phyloP scores from a whole-genome alignment of 2,113 vertebrate genomes.

The Amblyornis subalaris region DNA sequence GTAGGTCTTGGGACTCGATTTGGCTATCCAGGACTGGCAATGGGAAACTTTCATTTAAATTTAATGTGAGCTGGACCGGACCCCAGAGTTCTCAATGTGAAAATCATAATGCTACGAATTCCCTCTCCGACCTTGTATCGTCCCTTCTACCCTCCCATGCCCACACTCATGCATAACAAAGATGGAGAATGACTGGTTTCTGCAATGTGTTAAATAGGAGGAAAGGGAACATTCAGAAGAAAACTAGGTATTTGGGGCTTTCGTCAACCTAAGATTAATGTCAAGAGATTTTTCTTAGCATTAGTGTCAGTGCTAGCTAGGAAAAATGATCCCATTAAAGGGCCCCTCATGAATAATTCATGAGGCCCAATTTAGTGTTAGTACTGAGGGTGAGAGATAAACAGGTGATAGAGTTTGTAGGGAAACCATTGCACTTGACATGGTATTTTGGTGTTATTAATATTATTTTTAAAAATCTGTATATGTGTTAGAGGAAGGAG shows the following conservation, averaged over 20 bases:
- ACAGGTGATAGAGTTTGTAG: slow-evolving; percentile 71
- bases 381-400: slow-evolving; percentile 64
- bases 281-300: slow-evolving; percentile 74
- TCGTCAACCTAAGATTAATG: slow-evolving; percentile 74
- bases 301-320: slow-evolving; percentile 73
- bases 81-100: neutral
- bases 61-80: neutral
- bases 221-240: slow-evolving; percentile 42
- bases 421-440: slow-evolving; percentile 23
- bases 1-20: neutral
- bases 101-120: neutral
- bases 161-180: neutral
- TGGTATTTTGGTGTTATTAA: slow-evolving; percentile 30
- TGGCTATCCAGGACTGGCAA: neutral
- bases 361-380: slow-evolving; percentile 67
- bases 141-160: neutral
- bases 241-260: slow-evolving; percentile 69
- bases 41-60: neutral
- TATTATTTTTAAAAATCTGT: neutral
- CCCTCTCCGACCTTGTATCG: neutral
- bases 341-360: slow-evolving; percentile 73
- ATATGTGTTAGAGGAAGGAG: neutral
- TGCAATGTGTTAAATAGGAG: slow-evolving; percentile 27
- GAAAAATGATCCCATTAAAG: slow-evolving; percentile 77
- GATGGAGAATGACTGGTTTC: neutral